phyloP scores from a whole-genome alignment of 2,113 vertebrate species.

The Raja brachyura region DNA sequence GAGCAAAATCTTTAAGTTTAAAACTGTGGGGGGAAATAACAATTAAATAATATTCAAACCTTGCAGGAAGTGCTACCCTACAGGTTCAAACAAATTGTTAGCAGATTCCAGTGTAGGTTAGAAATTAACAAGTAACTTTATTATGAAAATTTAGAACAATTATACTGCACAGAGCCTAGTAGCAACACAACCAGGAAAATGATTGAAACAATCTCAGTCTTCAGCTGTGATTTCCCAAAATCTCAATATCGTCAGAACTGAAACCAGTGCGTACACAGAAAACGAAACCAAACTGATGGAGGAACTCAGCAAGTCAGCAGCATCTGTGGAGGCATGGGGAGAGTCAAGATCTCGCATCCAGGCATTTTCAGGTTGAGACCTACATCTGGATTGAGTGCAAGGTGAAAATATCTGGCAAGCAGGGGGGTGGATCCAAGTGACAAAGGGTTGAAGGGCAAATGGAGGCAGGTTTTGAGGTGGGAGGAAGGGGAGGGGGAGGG shows the following conservation, averaged over 20 bases:
- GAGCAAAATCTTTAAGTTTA: background rate
- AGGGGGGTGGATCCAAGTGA: too few relatives aligned
- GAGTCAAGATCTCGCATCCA: too few relatives aligned
- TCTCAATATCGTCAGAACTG: background rate
- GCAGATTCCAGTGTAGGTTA: background rate
- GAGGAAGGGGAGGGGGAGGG: too few relatives aligned
- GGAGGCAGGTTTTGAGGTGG: too few relatives aligned
- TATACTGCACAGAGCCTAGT: background rate
- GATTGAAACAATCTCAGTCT: background rate
- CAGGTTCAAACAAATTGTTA: background rate
- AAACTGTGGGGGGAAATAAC: background rate
- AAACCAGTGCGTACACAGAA: background rate
- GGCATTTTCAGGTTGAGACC: too few relatives aligned
- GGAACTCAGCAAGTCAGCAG: too few relatives aligned
- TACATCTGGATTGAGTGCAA: too few relatives aligned
- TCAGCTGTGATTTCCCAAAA: background rate
- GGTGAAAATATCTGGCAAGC: too few relatives aligned
- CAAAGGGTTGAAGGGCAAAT: too few relatives aligned
- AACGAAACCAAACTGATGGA: too few relatives aligned
- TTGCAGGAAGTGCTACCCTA: background rate
- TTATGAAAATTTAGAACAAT: background rate
- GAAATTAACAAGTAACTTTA: background rate
- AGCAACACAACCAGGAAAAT: background rate
- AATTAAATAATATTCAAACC: background rate
- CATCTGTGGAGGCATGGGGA: too few relatives aligned